Evolutionary conservation across 2,113 vertebrate species (phyloP), one percentile per base, ranked within the genome.

Genomic region (Todiramphus saurophagus): DNA sequence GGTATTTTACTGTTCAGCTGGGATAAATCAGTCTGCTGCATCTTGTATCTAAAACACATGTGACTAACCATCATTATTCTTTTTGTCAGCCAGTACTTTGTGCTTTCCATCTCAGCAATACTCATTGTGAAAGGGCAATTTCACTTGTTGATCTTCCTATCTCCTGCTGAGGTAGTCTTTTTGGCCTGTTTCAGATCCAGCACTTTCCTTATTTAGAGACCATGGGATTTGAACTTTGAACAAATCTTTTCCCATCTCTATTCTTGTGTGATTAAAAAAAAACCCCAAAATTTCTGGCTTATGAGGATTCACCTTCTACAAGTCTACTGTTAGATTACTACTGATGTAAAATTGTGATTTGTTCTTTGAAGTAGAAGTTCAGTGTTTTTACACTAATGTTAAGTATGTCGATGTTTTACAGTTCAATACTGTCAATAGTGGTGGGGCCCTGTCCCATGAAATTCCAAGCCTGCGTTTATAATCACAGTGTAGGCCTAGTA

Each of bases 21-120:
- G 80, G 53, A 33, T 50, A 95, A 88, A 86, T 91, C 76, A 78
- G 72, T 59, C 76, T 73, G 64, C 37, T 83, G 35, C 43, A 66
- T 93, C 72, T 91, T 83, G 64, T 48, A 11, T 77, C 82, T 93
- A 55, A 94, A 91, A 72, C 70, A 90, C 85, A 90, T 91, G 73
- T 83, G 83, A 88, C 63, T 91, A 66, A 77, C 83, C n/a, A 59
- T 90, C 64, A 70, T 83, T 91, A 83, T 80, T 82, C 83, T 80
- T 95, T 91, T 92, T 88, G 90, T 96, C 85, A 90, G 75, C 50
- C 70, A 77, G 63, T 69, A 53, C 63, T 96, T 91, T 90, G 87
- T 96, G 75, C 67, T 90, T 94, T 95, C 59, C 55, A 31, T 93
- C 51, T 90, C 68, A 86, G 90, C 82, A 90, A n/a, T 46, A 23